A percentile compares a stretch with the other conserved stretches of the same genome.
phyloP scores from a whole-genome alignment of 2,113 vertebrate genomes.

The Chitala chitala region DNA sequence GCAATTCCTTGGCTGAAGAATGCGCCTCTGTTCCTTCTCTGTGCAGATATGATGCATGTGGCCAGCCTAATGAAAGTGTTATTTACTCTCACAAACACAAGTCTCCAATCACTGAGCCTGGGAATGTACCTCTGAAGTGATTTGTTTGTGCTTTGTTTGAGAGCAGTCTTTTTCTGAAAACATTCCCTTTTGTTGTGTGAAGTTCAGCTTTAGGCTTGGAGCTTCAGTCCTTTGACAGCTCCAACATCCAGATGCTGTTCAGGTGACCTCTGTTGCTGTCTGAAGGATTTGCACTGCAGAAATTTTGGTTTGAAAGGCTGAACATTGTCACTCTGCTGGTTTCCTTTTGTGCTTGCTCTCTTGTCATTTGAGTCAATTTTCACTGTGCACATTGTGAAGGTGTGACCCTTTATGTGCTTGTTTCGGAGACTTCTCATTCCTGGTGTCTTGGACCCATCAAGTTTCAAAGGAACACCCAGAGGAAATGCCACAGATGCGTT shows the following conservation, averaged over 20 bases:
- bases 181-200: conserved; percentile 45
- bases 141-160: conserved; percentile 37
- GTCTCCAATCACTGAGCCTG: not conserved
- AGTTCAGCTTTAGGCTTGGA: conserved; percentile 29
- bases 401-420: conserved; percentile 1
- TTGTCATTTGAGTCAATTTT: not conserved
- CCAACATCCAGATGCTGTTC: conserved; percentile 15
- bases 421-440: not conserved
- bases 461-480: not conserved
- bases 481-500: conserved; percentile 7
- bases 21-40: conserved; percentile 25
- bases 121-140: conserved; percentile 21
- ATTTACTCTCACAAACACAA: conserved; percentile 18
- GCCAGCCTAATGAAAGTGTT: conserved; percentile 37
- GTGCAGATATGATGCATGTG: conserved; percentile 38
- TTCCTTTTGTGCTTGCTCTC: not conserved
- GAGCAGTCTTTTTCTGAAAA: conserved; percentile 41
- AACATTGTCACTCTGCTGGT: not conserved
- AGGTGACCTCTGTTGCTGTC: conserved; percentile 9
- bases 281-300: not conserved
- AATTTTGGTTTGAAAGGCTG: not conserved
- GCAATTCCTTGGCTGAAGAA: conserved; percentile 38
- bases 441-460: not conserved
- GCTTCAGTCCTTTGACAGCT: conserved; percentile 17
- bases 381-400: not conserved